Base-by-base conservation (phyloP, 2,113 vertebrate genomes). In the human (Homo sapiens) region DNA sequence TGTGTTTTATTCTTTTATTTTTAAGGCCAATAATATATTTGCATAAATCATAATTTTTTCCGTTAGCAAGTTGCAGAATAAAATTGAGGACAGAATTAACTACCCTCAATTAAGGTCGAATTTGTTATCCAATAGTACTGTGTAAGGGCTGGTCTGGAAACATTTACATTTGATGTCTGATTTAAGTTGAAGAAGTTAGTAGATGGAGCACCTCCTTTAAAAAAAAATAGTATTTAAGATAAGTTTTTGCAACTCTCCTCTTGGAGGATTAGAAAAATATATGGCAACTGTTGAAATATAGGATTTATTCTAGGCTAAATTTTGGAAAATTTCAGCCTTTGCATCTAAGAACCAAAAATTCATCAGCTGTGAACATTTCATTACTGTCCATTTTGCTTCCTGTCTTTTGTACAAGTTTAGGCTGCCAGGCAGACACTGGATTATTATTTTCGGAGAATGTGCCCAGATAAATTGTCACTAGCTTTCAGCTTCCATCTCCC, bases 1-100 rank as follows among this genome's bases (percentile, higher is more conserved):
- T 83, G 10, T 3, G 48, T 91, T 97, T 97, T 94, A 50, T 82
- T 3, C 14, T 97, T 52, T 93, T 96, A n/a, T 76, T 98, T 98
- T 98, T 92, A 92, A 96, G 80, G 11, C 4, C 59, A 90, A 0
- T 84, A 18, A 76, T 91, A 23, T 94, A n/a, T 96, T 96, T 97
- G 5, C 35, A 38, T 94, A 20, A 92, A 5, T 30, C 43, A 86
- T 57, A 50, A n/a, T 20, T 66, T 78, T 88, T 96, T 94, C 86
- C 6, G 50, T 91, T 87, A 68, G 14, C 7, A 92, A 90, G 66
- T 38, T 94, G 43, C 32, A 43, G 66, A 93, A 78, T 89, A 40
- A 89, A 94, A 93, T 64, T 64, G 61, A 64, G 27, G 27, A 30
- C 27, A 32, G 27, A 64, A 64, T 91, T 93, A 83, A 78, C 59